phyloP scores from a whole-genome alignment of 1,140 invertebrate species.

The Elymnias hypermnestra region DNA sequence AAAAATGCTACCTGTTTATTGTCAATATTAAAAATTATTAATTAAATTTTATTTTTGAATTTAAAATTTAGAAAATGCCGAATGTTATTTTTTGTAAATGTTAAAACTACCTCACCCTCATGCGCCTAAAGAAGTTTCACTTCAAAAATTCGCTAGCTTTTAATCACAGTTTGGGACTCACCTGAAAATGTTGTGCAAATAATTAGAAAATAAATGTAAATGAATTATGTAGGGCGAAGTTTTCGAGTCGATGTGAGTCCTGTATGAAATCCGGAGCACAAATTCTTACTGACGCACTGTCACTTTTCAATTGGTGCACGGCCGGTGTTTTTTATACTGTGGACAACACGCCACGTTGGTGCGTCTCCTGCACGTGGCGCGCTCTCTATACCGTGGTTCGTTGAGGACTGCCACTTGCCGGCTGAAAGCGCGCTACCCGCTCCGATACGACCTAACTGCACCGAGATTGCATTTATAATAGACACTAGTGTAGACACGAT shows the following conservation, averaged over 20 bases:
- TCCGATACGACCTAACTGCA: constrained; percentile 19
- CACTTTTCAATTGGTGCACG: constrained; percentile 52
- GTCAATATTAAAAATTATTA: no score
- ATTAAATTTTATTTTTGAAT: no score
- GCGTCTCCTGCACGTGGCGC: constrained; percentile 39
- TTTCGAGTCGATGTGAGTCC: constrained; percentile 37
- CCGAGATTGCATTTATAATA: constrained; percentile 24
- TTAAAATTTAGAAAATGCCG: no score
- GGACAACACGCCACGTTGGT: constrained; percentile 50
- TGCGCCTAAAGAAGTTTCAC: no score
- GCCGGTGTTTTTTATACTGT: constrained; percentile 49
- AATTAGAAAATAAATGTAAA: constrained; percentile 27
- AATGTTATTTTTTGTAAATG: no score
- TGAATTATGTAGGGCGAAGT: constrained; percentile 25
- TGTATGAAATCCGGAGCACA: constrained; percentile 39
- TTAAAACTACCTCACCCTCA: no score
- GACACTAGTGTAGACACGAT: constrained; percentile 5
- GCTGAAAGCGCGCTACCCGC: constrained; percentile 15
- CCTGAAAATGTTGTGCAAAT: constrained; percentile 53
- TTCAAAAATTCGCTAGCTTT: no score
- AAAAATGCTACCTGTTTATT: no score
- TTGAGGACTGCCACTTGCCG: constrained; percentile 42
- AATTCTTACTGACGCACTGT: constrained; percentile 61
- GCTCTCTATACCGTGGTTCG: constrained; percentile 43
- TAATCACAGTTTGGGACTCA: no score